These are phyloP conservation scores for Sebastolobus altivelis DNA, from an alignment of 2,797 vertebrate species.

Conservation along the genomic window DNA sequence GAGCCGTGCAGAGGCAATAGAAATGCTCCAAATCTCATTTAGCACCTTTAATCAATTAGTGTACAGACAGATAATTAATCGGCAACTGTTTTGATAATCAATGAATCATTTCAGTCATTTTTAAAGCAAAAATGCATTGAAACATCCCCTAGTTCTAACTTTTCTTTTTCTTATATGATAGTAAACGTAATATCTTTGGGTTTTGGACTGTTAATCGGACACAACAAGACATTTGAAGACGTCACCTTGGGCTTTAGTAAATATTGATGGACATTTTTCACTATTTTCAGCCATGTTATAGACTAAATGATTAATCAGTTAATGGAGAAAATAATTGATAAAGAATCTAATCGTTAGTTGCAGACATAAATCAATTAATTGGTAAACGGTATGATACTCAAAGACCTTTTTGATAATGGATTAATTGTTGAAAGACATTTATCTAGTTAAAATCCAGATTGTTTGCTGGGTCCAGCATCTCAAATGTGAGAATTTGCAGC, in stretches of 20 bases:
- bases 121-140: not conserved
- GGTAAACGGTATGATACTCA: not conserved
- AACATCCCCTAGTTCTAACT: not conserved
- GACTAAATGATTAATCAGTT: not conserved
- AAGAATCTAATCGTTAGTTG: not conserved
- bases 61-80: not conserved
- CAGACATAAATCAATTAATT: not conserved
- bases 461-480: not conserved
- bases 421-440: not conserved
- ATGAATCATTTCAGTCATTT: not conserved
- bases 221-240: not conserved
- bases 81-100: not conserved
- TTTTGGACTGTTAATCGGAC: too few species aligned
- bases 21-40: too few species aligned
- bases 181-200: not conserved
- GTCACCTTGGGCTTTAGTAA: not conserved
- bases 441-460: not conserved
- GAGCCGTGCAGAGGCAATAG: accelerated
- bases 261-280: not conserved
- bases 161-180: not conserved
- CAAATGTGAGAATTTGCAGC: not conserved
- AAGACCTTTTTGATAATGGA: not conserved
- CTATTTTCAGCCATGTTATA: not conserved
- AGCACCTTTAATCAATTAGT: not conserved
- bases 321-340: not conserved